These are phyloP conservation scores for Tenthredo amoena DNA, from an alignment of 2,888 invertebrate genomes.

Conservation along the genomic window DNA sequence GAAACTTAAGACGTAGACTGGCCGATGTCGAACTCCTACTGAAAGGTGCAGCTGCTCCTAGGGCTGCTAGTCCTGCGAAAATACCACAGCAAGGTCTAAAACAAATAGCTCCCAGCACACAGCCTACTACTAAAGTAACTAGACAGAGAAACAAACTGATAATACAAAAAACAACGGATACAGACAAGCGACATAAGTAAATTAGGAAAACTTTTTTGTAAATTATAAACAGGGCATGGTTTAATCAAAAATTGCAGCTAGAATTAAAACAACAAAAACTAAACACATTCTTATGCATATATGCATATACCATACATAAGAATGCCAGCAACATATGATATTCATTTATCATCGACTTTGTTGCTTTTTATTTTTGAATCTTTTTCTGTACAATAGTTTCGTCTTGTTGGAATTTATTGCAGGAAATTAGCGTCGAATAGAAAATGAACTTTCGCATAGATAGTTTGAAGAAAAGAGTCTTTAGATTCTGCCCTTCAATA, in stretches of 20 bases:
- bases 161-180: conserved; percentile 83
- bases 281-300: not conserved
- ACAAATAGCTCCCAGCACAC: conserved; percentile 82
- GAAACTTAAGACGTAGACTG: conserved; percentile 70
- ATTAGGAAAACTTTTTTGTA: not conserved
- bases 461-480: not conserved
- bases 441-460: not conserved
- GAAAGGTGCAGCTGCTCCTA: conserved; percentile 64
- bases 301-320: not conserved
- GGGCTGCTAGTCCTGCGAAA: conserved; percentile 73
- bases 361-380: not conserved
- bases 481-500: not conserved
- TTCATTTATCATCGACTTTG: not conserved
- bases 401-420: not conserved
- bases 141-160: conserved; percentile 91
- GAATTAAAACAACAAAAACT: not conserved
- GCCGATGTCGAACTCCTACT: conserved; percentile 74
- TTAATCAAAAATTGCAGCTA: conserved; percentile 27
- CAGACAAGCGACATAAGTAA: conserved; percentile 68
- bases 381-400: not conserved
- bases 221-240: not conserved
- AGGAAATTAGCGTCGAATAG: not conserved
- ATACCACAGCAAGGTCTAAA: conserved; percentile 86
- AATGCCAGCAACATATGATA: not conserved
- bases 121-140: conserved; percentile 89